Evolutionary conservation across 2,888 invertebrate genomes (phyloP).

Genomic region (Diaprepes abbreviatus): DNA sequence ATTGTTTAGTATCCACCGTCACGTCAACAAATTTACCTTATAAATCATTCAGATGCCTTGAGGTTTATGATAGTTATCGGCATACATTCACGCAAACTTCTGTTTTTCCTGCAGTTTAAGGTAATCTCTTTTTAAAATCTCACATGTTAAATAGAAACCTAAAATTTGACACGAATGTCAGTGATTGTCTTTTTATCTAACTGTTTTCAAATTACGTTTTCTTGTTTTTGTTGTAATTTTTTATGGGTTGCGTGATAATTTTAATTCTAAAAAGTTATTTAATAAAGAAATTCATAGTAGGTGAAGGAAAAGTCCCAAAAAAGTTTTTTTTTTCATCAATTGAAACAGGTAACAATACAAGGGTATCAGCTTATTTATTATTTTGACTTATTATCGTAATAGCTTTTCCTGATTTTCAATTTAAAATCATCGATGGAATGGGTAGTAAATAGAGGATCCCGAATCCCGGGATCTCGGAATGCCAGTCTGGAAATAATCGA

Average conservation of each 20-base stretch:
- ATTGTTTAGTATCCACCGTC: constrained; percentile 41
- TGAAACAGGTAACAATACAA: no score
- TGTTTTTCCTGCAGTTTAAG: constrained; percentile 42
- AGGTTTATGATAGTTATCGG: constrained; percentile 51
- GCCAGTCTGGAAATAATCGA: no score
- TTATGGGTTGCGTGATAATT: constrained; percentile 1
- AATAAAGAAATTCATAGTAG: no score
- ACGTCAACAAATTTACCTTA: constrained; percentile 49
- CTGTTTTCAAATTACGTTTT: constrained; percentile 11
- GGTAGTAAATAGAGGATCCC: no score
- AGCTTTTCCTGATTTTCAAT: no score
- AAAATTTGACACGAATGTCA: constrained; percentile 41
- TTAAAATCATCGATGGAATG: no score
- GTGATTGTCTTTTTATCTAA: constrained; percentile 35
- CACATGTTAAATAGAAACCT: constrained; percentile 42
- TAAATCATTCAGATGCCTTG: constrained; percentile 55
- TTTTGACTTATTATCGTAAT: no score
- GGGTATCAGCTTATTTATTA: no score
- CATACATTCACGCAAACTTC: constrained; percentile 43
- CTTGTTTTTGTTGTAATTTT: constrained; percentile 5
- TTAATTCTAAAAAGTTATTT: not conserved
- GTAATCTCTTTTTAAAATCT: constrained; percentile 41
- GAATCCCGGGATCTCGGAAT: no score
- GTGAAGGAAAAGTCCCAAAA: no score
- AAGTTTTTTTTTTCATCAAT: no score